Percentiles rank a stretch among this genome's conserved stretches.
phyloP scores from a whole-genome alignment of 2,888 invertebrate species.

The Emmelina monodactyla region DNA sequence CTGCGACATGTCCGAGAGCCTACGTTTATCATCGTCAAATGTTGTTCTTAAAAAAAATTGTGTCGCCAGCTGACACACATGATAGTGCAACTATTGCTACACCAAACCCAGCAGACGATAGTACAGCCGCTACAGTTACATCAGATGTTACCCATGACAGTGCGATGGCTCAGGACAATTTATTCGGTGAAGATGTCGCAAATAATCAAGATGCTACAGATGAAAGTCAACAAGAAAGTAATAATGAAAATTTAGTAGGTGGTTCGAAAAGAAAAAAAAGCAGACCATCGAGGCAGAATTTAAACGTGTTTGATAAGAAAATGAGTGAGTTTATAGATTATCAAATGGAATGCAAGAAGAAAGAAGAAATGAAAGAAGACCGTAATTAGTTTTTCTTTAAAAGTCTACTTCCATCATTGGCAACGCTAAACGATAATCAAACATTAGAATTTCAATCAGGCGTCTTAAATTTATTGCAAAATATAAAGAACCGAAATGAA shows the following conservation, averaged over 20 bases:
- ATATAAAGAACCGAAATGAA: no score
- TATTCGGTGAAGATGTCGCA: slow-evolving; percentile 13
- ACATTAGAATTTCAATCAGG: no score
- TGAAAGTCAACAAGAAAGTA: slow-evolving; percentile 17
- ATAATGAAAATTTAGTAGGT: slow-evolving; percentile 13
- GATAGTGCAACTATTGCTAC: slow-evolving; percentile 14
- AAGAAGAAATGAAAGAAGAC: no score
- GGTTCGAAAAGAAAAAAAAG: slow-evolving; percentile 5
- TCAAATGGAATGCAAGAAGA: no score
- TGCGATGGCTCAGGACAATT: slow-evolving; percentile 13
- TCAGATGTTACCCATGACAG: slow-evolving; percentile 12
- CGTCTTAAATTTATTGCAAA: no score
- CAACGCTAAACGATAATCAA: no score
- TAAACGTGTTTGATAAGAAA: no score
- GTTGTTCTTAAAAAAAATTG: slow-evolving; percentile 9
- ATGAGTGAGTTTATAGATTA: no score
- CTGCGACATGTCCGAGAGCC: slow-evolving; percentile 10
- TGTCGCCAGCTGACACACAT: slow-evolving; percentile 15
- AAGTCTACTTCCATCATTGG: no score
- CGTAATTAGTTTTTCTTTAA: no score
- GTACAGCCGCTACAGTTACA: slow-evolving; percentile 14
- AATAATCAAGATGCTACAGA: slow-evolving; percentile 17
- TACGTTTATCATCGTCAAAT: slow-evolving; percentile 11
- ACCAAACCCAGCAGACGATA: slow-evolving; percentile 14
- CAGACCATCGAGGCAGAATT: no score